Percentiles rank a stretch among this genome's conserved stretches.
Evolutionary conservation across 2,797 vertebrate genomes (phyloP).

Genomic region (Orientallactaga sibirica): DNA sequence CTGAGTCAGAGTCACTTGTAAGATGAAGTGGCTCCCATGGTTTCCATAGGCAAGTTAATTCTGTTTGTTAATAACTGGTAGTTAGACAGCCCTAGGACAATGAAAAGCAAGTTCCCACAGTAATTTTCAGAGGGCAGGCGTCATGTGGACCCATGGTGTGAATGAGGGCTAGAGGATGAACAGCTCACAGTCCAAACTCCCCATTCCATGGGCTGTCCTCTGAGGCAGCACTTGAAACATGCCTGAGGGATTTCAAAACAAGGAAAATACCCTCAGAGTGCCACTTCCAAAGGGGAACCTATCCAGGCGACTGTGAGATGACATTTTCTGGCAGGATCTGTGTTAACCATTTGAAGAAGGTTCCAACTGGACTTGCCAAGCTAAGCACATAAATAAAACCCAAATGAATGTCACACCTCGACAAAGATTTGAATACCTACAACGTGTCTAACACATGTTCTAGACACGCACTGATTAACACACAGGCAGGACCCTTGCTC

Average conservation of each 20-base stretch:
- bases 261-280: fast-evolving
- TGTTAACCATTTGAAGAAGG: background rate
- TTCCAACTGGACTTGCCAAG: background rate
- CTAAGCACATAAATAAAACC: background rate
- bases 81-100: background rate
- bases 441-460: background rate
- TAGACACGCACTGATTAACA: background rate
- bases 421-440: background rate
- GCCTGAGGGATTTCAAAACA: background rate
- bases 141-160: background rate
- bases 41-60: conserved; percentile 64
- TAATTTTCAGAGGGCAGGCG: background rate
- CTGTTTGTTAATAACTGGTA: conserved; percentile 5
- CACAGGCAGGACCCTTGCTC: background rate
- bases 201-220: background rate
- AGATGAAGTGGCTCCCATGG: conserved; percentile 47
- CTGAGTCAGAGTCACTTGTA: conserved; percentile 28
- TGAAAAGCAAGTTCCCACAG: conserved; percentile 44
- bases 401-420: background rate
- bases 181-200: background rate
- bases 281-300: background rate
- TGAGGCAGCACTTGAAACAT: background rate
- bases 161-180: background rate
- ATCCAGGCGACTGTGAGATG: background rate
- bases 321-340: background rate